Percentiles rank a stretch among this genome's conserved stretches.
Conservation (phyloP, 1,140 invertebrate species). For the Heliothis subflexa region DNA sequence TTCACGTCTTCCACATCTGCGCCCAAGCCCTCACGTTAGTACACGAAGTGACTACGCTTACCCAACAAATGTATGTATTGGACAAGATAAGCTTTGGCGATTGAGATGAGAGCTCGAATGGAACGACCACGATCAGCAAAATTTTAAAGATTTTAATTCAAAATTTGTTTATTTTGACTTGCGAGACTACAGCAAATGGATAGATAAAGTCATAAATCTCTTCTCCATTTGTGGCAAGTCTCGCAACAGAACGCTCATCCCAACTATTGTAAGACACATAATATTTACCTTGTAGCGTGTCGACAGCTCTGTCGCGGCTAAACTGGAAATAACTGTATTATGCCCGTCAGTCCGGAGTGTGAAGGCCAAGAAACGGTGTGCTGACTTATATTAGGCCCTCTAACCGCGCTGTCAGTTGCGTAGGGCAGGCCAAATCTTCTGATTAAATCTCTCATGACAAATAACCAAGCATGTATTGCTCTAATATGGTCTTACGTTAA, state of each 20-base stretch:
- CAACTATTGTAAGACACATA: conserved; percentile 34
- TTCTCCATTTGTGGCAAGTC: background rate
- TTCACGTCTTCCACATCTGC: conserved; percentile 96
- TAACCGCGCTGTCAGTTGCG: conserved; percentile 72
- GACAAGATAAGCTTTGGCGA: conserved; percentile 8
- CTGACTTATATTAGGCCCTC: conserved; percentile 65
- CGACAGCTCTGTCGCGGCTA: conserved; percentile 46
- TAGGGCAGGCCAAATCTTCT: conserved; percentile 74
- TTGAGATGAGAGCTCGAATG: conserved; percentile 31
- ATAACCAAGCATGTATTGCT: conserved; percentile 83
- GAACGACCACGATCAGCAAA: background rate
- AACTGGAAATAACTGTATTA: conserved; percentile 84
- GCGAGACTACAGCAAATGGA: background rate
- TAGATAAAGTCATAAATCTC: background rate
- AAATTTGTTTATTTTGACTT: background rate
- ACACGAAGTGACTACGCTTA: background rate
- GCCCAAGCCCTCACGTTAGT: conserved; percentile 8
- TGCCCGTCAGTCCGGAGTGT: conserved; percentile 83
- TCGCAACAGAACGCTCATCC: conserved; percentile 22
- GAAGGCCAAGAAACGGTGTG: conserved; percentile 82
- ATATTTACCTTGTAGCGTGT: conserved; percentile 72
- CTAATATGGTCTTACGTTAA: conserved; percentile 56
- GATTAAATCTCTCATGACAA: conserved; percentile 83
- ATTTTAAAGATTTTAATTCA: background rate
- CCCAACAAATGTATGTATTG: conserved; percentile 36